Evolutionary conservation across 64 coral and sea anemone genomes (phyloP).

Genomic region (Orbicella faveolata): DNA sequence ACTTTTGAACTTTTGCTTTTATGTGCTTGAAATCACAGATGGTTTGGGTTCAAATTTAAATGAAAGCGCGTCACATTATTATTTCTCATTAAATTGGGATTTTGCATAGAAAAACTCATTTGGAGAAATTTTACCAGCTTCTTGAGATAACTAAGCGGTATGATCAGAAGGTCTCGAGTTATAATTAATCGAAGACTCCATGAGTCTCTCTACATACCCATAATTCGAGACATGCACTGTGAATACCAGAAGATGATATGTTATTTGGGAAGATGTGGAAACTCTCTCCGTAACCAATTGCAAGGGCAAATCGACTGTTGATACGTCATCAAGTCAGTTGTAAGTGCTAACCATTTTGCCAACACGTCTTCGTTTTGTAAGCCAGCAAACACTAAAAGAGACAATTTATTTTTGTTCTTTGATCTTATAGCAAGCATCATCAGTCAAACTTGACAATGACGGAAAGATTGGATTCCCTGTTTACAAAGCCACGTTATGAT

Average conservation of each 20-base stretch:
- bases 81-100: not conserved
- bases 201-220: no score
- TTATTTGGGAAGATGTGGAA: no score
- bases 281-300: no score
- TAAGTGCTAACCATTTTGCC: no score
- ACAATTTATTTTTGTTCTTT: not conserved
- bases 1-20: no score
- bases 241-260: no score
- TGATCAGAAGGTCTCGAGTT: not conserved
- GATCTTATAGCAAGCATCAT: not conserved
- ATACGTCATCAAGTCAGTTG: no score
- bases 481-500: constrained; percentile 25
- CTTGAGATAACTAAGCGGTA: not conserved
- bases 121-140: not conserved
- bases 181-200: not conserved
- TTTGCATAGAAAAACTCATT: not conserved
- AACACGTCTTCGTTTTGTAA: no score
- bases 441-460: constrained; percentile 10
- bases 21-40: not conserved
- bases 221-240: no score
- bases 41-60: not conserved
- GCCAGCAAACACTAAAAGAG: no score
- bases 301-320: no score
- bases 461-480: constrained; percentile 16
- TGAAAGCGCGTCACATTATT: not conserved